These are phyloP conservation scores for Cephalotes varians DNA, from an alignment of 2,888 invertebrate genomes.

Conservation along the genomic window DNA sequence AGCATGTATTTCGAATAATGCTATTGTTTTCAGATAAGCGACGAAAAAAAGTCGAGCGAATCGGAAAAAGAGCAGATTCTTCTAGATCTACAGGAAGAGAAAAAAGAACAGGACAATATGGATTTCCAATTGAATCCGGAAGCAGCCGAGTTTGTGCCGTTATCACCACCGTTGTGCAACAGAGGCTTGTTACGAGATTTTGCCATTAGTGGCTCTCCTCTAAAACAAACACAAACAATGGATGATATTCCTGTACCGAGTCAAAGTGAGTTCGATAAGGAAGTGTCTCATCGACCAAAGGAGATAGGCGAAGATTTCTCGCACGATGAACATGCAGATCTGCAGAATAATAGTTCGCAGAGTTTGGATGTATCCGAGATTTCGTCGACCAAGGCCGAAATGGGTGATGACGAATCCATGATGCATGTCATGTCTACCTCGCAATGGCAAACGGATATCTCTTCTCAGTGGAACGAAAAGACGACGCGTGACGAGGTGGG, in stretches of 20 bases:
- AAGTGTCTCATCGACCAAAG: slow-evolving; percentile 89
- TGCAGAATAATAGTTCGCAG: slow-evolving; percentile 75
- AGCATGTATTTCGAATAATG: not conserved
- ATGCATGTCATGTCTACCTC: slow-evolving; percentile 80
- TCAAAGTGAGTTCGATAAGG: slow-evolving; percentile 89
- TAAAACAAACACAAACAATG: slow-evolving; percentile 88
- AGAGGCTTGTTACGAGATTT: slow-evolving; percentile 71
- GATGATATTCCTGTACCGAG: slow-evolving; percentile 88
- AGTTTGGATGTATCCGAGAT: slow-evolving; percentile 85
- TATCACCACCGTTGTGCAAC: slow-evolving; percentile 86
- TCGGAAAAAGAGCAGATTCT: slow-evolving; percentile 30
- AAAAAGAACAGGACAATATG: slow-evolving; percentile 88
- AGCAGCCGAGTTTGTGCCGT: slow-evolving; percentile 94
- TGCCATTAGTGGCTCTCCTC: slow-evolving; percentile 88
- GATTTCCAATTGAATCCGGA: slow-evolving; percentile 93
- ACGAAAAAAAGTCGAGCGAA: slow-evolving; percentile 60
- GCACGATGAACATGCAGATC: slow-evolving; percentile 84
- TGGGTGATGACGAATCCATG: slow-evolving; percentile 86
- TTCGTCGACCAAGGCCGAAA: slow-evolving; percentile 87
- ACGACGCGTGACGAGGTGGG: slow-evolving; percentile 75
- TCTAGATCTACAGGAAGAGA: slow-evolving; percentile 36
- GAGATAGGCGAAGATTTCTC: slow-evolving; percentile 87
- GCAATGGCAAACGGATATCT: slow-evolving; percentile 78
- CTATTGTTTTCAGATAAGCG: slow-evolving; percentile 69
- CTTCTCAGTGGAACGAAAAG: slow-evolving; percentile 53